Base-by-base conservation (phyloP, 64 coral and sea anemone species). In the Trachythela sp. region DNA sequence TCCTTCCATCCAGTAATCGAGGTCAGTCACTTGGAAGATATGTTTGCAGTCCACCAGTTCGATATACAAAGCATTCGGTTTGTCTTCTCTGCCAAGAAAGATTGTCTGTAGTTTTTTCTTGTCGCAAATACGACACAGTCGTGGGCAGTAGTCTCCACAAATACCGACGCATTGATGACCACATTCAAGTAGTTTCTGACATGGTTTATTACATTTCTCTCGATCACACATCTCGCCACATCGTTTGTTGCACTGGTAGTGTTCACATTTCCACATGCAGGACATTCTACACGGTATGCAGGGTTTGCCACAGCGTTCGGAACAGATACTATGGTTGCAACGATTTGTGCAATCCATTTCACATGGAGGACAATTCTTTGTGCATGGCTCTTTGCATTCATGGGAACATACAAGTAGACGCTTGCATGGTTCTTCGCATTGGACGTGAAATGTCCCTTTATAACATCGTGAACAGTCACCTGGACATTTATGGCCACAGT, bases 1-100 rank as follows among this genome's bases (percentile, higher is more conserved):
- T 32, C 93, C 92, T 27, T n/a, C 26, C 94, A 96, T 96, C 86
- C 83, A 91, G 13, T 88, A 48, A 49, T 96, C 94, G 34, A 96
- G 88, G 22, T 20, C 59, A 26, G 86, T 84, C 13, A 93, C 89
- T 84, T 93, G 92, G 50, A 96, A 68, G 4, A 96, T 39, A 10
- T 96, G 94, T 39, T 88, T 89, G 60, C 94, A 96, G 24, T 92
- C 91, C 0, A 76, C 70, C 13, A 96, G 67, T 40, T 96, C 89
- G 14, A 96, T 58, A 26, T 93, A 96, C 45, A 92, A 50, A 41
- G 94, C 94, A 14, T 93, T 45, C 11, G 80, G 48, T 5, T 93
- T 77, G 39, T 91, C 92, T 90, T 94, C 95, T 35, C 45, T 71
- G 41, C 95, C 94, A 52, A 96, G 88, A 32, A 95, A 85, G 4